Base-by-base conservation (phyloP, 2,113 vertebrate genomes). In the Clarias magur region DNA sequence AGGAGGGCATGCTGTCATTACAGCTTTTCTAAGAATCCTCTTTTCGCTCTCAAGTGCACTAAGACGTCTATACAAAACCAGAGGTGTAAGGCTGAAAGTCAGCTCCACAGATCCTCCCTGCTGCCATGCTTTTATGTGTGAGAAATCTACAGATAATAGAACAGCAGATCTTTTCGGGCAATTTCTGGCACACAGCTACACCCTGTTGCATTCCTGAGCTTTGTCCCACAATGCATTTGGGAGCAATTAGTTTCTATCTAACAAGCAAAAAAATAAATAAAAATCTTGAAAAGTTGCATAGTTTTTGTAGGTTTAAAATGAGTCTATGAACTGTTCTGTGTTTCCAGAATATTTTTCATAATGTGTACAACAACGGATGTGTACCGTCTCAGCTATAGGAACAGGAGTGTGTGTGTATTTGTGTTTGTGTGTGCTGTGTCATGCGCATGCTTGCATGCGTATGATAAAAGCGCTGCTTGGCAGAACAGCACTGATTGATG, bases 401-500 rank as follows among this genome's bases (percentile, higher is more conserved):
- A 60, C 67, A 80, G 59, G 25, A 48, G 27, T 38, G n/a, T 87
- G 48, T 65, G 75, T 38, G 78, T 34, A 57, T 80, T 59, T 75
- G 76, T 54, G 19, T 85, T 59, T 83, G 30, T 82, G 42, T 83
- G 76, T 85, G 21, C 48, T 65, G 73, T 85, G 59, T 62, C 42
- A 56, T 87, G 56, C 8, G 62, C 79, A 42, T 70, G 12, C 79
- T 59, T 86, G 78, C 30, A 48, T 82, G 23, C 86, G 42, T 80
- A 34, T 83, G 85, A 87, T 82, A 84, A 85, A 86, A 82, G 85
- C 19, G 48, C 73, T 25, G 78, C 63, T 57, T 70, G 65, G 78
- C 68, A 38, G 56, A 65, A n/a, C 72, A 53, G 17, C 30, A 30
- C 78, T 90, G 89, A 90, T 88, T 75, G 84, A 85, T 80, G 84